Conservation (phyloP, 2,888 invertebrate genomes). For the Amphipoea lucens region DNA sequence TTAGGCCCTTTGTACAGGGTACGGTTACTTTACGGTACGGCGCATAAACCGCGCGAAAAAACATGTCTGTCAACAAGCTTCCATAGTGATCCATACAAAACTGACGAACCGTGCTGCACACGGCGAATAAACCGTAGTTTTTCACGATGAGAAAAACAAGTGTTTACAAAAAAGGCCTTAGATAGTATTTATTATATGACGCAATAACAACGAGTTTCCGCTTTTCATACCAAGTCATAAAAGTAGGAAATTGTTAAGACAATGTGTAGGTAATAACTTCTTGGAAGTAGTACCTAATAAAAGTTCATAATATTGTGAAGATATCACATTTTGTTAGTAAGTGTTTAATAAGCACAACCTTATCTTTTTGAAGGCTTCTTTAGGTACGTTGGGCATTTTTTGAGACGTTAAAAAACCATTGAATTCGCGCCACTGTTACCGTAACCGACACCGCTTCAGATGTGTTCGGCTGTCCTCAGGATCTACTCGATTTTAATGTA, state of each 20-base stretch:
- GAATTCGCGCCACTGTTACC: too few species aligned
- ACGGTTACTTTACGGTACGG: neutral
- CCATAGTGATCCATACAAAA: neutral
- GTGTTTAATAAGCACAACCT: neutral
- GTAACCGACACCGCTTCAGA: too few species aligned
- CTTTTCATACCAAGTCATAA: slow-evolving; percentile 6
- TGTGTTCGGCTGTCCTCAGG: too few species aligned
- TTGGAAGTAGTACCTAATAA: neutral
- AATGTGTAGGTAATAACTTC: neutral
- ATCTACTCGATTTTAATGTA: too few species aligned
- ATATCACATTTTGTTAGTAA: neutral
- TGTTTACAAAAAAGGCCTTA: too few species aligned
- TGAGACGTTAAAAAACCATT: too few species aligned
- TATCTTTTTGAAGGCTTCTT: neutral
- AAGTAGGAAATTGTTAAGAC: neutral
- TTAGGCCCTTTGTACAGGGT: neutral
- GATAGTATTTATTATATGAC: neutral
- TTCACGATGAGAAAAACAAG: neutral
- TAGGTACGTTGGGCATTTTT: too few species aligned
- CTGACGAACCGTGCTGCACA: neutral
- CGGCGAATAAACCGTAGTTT: neutral
- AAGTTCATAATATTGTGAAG: neutral
- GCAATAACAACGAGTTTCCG: neutral
- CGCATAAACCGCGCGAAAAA: neutral
- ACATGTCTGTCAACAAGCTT: neutral